Evolutionary conservation across 2,113 vertebrate species (phyloP).

Genomic region (Strix aluco): DNA sequence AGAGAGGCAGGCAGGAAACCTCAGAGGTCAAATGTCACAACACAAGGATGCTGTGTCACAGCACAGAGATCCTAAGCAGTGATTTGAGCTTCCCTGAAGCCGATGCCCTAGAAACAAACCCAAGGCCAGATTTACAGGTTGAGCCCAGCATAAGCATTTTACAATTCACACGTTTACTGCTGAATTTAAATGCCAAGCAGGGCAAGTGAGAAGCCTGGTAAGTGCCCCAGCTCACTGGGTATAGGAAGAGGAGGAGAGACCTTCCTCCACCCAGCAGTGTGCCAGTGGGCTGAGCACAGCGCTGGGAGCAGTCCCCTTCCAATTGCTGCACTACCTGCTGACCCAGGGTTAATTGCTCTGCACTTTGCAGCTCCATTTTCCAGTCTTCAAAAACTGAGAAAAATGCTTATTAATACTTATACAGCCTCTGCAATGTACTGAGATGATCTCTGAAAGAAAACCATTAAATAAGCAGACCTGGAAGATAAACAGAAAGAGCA

Average conservation of each 20-base stretch:
- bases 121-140: neutral
- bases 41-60: fast-evolving
- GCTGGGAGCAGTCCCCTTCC: neutral
- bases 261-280: neutral
- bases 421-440: neutral
- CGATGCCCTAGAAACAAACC: neutral
- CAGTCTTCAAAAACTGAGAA: neutral
- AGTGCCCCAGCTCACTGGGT: neutral
- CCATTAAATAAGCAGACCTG: neutral
- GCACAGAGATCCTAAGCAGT: neutral
- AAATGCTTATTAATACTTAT: neutral
- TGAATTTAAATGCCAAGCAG: neutral
- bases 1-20: neutral
- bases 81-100: neutral
- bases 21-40: neutral
- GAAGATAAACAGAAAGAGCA: neutral
- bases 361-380: neutral
- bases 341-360: neutral
- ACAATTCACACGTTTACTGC: neutral
- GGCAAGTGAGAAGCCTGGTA: neutral
- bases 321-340: neutral
- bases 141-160: neutral
- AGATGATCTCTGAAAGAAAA: neutral
- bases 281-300: fast-evolving
- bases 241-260: neutral